Base-by-base conservation (phyloP, 2,888 invertebrate genomes). In the Ernsta delagoae region DNA sequence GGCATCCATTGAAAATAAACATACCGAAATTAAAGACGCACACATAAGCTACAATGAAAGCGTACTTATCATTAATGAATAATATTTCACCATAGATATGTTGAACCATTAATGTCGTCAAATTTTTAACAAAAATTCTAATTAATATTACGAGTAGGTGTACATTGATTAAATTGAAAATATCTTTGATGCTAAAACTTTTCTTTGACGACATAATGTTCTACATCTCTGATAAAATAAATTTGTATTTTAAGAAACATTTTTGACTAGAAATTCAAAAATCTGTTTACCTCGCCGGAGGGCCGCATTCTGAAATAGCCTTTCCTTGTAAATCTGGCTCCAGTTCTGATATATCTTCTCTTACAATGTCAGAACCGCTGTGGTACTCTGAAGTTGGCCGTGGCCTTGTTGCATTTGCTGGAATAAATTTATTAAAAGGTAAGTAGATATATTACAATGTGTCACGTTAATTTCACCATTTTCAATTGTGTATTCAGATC, bases 281-380 rank as follows among this genome's bases (percentile, higher is more conserved):
- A 70, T 73, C 73, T 72, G 70, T 72, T 91, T 94, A 95, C 95
- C 95, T 95, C 59, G 95, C 95, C 2, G 96, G 96, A 3, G 95
- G 95, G 24, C 95, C 95, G 79, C 96, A 96, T 24, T 93, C 93
- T 9, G 69, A 69, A 77, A 84, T 82, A 8, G 87, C 81, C 64
- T 82, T 87, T 36, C 86, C 86, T 50, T 89, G 88, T 70, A 92
- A 77, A 70, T 92, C 92, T 0, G 93, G 92, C 72, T 95, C 95
- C 9, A 95, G 78, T 34, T 95, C 94, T 0, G 95, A 95, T 11
- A 95, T 92, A 70, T 95, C 95, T 78, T 95, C 95, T 60, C 94
- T 81, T 1, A 94, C 93, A 65, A 94, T 94, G 72, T 94, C 94
- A 0, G 93, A 94, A 0, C 94, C 94, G 70, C 94, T 93, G 74